These are phyloP conservation scores for Sphenopsis melanotis DNA, from an alignment of 2,797 vertebrate genomes.

Conservation along the genomic window DNA sequence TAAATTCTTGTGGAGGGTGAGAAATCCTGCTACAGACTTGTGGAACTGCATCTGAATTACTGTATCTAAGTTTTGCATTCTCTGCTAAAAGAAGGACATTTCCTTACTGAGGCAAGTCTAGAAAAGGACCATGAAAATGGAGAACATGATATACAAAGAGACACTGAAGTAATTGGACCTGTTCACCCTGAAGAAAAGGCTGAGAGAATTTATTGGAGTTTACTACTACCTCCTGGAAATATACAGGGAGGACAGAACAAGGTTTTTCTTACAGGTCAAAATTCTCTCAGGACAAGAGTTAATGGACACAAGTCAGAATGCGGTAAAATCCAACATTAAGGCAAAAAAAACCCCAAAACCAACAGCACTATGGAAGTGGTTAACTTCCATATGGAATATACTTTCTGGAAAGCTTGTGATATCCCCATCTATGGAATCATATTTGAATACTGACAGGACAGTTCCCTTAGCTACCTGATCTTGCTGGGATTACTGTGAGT, in stretches of 20 bases:
- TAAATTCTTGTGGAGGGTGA: no score
- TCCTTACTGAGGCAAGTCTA: not conserved
- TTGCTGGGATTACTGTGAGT: not conserved
- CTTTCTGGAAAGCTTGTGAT: not conserved
- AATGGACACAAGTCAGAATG: not conserved
- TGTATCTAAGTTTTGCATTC: not conserved
- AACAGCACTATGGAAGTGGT: not conserved
- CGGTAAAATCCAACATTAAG: not conserved
- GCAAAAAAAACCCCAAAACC: fast-evolving
- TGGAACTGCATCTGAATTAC: not conserved
- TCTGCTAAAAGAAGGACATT: not conserved
- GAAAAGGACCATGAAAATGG: not conserved
- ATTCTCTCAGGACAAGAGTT: not conserved
- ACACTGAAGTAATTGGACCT: not conserved
- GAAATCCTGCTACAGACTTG: not conserved
- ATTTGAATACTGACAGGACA: not conserved
- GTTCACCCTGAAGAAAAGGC: not conserved
- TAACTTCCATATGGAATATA: not conserved
- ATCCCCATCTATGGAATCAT: not conserved
- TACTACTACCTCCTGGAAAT: not conserved
- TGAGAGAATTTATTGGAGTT: not conserved
- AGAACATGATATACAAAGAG: not conserved
- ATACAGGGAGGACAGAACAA: not conserved
- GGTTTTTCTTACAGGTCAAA: not conserved
- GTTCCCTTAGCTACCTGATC: not conserved